These are phyloP conservation scores for Azorinus chamasolen DNA, from an alignment of 2,888 invertebrate species.

Conservation along the genomic window DNA sequence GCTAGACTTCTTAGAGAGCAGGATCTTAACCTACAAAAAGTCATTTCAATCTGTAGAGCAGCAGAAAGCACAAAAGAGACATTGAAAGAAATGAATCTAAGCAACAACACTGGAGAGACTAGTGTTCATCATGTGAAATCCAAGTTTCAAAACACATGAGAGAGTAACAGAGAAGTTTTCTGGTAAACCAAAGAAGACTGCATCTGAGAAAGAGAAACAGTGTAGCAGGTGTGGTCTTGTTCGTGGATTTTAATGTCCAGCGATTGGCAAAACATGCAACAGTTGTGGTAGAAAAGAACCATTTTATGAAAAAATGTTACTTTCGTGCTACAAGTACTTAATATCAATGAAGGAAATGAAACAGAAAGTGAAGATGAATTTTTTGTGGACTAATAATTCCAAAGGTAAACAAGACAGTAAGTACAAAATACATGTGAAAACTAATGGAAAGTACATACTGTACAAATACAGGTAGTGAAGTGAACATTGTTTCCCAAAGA, in stretches of 20 bases:
- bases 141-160: too few relatives aligned
- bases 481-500: slow-evolving; percentile 13
- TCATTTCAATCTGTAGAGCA: too few relatives aligned
- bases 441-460: slow-evolving; percentile 11
- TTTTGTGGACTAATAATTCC: slow-evolving; percentile 26
- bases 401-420: neutral
- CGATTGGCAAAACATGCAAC: slow-evolving; percentile 13
- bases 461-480: slow-evolving; percentile 35
- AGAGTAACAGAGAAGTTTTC: too few relatives aligned
- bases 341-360: neutral
- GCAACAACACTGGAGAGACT: too few relatives aligned
- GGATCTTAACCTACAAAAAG: too few relatives aligned
- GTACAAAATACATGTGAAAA: too few relatives aligned
- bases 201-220: neutral
- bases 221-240: neutral
- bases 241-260: slow-evolving; percentile 8
- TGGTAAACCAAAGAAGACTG: neutral
- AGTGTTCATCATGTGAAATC: too few relatives aligned
- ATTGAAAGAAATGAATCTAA: too few relatives aligned
- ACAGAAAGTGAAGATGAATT: slow-evolving; percentile 9
- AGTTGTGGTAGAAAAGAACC: slow-evolving; percentile 10
- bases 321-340: neutral
- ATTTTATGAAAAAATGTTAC: slow-evolving; percentile 8
- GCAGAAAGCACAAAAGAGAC: too few relatives aligned
- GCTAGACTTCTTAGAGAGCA: too few relatives aligned